A percentile compares a stretch with the other conserved stretches of the same genome.
These are phyloP conservation scores for Garra rufa DNA, from an alignment of 2,113 vertebrate genomes.

Conservation along the genomic window DNA sequence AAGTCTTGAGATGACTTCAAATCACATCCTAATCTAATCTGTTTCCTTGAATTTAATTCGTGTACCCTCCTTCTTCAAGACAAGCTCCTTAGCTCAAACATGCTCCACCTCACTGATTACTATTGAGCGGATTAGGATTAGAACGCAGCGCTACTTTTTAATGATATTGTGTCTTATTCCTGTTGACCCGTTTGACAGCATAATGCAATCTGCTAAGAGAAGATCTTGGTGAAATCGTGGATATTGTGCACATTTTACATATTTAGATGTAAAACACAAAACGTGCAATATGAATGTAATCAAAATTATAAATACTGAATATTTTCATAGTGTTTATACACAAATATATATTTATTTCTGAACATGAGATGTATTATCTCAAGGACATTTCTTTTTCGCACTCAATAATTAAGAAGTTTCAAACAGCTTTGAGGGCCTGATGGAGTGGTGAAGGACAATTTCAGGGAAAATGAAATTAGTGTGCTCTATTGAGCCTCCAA, in stretches of 20 bases:
- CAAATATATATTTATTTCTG: neutral
- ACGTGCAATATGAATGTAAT: neutral
- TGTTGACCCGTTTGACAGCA: neutral
- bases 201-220: neutral
- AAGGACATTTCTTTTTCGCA: neutral
- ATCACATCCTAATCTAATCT: neutral
- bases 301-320: neutral
- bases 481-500: neutral
- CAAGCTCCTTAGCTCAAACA: conserved; percentile 16
- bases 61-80: conserved; percentile 6
- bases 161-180: conserved; percentile 7
- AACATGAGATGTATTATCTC: neutral
- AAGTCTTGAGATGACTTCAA: neutral
- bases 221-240: neutral
- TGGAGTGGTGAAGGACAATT: conserved; percentile 1
- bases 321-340: neutral
- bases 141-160: neutral
- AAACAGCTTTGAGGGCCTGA: neutral
- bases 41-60: neutral
- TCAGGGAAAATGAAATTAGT: conserved; percentile 6
- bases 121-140: conserved; percentile 37
- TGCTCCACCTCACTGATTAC: conserved; percentile 13
- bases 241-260: neutral
- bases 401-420: neutral
- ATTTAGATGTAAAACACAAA: neutral